Conservation (phyloP, 1,140 invertebrate species). For the Drosophila bipectinata region DNA sequence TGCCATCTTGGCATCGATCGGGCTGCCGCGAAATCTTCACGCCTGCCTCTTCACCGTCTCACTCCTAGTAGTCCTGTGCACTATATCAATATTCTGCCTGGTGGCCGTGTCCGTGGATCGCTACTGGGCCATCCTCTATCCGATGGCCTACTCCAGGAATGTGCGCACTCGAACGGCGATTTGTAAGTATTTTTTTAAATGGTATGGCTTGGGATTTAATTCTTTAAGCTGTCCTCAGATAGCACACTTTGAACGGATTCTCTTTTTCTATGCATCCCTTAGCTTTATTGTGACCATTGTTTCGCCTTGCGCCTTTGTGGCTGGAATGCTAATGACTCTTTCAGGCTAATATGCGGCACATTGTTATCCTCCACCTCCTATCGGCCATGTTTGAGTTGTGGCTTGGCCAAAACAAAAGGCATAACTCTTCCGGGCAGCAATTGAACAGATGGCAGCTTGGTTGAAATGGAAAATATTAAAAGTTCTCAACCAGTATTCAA, state of each 20-base stretch:
- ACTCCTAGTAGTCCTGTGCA: slow-evolving; percentile 93
- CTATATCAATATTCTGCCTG: slow-evolving; percentile 95
- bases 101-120: slow-evolving; percentile 95
- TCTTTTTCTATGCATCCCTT: background rate
- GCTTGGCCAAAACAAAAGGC: slow-evolving; percentile 35
- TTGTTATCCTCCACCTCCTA: slow-evolving; percentile 34
- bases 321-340: slow-evolving; percentile 33
- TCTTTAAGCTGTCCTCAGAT: background rate
- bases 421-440: slow-evolving; percentile 2
- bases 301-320: slow-evolving; percentile 32
- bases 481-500: background rate
- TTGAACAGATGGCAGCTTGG: slow-evolving; percentile 1
- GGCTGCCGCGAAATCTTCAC: slow-evolving; percentile 90
- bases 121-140: slow-evolving; percentile 96
- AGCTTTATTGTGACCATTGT: slow-evolving; percentile 22
- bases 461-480: background rate
- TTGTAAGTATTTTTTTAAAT: slow-evolving; percentile 86
- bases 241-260: slow-evolving; percentile 26
- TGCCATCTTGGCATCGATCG: slow-evolving; percentile 90
- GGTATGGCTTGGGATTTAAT: background rate
- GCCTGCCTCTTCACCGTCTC: slow-evolving; percentile 95
- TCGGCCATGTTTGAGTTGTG: slow-evolving; percentile 63
- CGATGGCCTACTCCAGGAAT: slow-evolving; percentile 94
- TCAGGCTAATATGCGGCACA: slow-evolving; percentile 40
- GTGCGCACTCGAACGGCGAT: slow-evolving; percentile 93